Conservation (phyloP, 2,888 invertebrate species). For the Amiota mariae region DNA sequence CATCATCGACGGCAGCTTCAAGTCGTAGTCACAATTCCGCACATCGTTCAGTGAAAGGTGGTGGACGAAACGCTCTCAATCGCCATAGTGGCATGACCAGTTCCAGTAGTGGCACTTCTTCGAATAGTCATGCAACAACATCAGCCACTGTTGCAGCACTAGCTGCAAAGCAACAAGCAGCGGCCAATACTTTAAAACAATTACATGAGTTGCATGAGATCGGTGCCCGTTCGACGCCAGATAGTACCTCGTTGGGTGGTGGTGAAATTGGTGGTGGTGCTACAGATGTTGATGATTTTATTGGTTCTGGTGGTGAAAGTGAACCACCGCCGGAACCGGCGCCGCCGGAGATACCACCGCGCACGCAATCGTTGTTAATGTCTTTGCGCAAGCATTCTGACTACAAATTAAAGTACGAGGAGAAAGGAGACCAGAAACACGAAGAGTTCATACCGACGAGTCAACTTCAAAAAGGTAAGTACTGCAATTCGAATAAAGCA, state of each 20-base stretch:
- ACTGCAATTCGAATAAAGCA: not conserved
- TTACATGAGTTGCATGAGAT: conserved; percentile 62
- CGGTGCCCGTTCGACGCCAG: conserved; percentile 50
- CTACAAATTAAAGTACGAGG: conserved; percentile 73
- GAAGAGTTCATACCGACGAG: conserved; percentile 73
- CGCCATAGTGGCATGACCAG: conserved; percentile 76
- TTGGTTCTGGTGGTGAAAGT: conserved; percentile 56
- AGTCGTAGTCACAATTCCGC: conserved; percentile 58
- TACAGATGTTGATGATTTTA: conserved; percentile 39
- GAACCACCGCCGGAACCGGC: conserved; percentile 90
- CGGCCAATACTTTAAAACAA: conserved; percentile 53
- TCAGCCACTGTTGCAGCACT: conserved; percentile 38
- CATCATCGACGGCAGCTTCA: conserved; percentile 66
- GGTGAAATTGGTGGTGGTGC: conserved; percentile 35
- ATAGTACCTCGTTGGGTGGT: conserved; percentile 39
- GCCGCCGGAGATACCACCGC: conserved; percentile 89
- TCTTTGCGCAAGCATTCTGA: conserved; percentile 73
- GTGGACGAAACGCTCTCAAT: conserved; percentile 53
- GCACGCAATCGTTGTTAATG: conserved; percentile 84
- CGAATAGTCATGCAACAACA: conserved; percentile 59
- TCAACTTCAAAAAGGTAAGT: conserved; percentile 67
- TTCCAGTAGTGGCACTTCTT: conserved; percentile 76
- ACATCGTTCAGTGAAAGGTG: conserved; percentile 62
- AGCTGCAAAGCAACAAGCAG: conserved; percentile 37
- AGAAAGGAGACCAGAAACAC: conserved; percentile 73